Base-by-base conservation (phyloP, 2,888 invertebrate species). In the Mesorhabditis sp. region DNA sequence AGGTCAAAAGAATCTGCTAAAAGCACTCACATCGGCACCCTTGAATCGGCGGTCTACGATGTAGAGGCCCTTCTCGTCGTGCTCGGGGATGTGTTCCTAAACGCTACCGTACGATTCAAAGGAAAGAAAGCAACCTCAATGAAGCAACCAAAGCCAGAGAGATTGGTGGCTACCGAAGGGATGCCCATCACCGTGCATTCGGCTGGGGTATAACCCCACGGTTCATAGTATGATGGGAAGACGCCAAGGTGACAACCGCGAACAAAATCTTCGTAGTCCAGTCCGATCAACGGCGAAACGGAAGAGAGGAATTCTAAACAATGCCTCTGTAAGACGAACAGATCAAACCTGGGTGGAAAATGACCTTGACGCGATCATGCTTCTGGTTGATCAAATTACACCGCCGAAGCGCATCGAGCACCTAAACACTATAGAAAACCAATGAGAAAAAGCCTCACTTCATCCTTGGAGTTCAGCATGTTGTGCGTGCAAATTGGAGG, bases 111-210 rank as follows among this genome's bases (percentile, higher is more conserved):
- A 97, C 96, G 88, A 97, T 97, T 86, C 96, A 96, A 10, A 42
- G 1, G 10, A 2, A 28, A 7, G 2, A 65, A 10, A 42, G 2
- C 6, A 13, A 50, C 67, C 62, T 82, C 79, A 74, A 85, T 83
- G 75, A 85, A 86, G 71, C 84, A 83, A 43, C 86, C 86, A 71
- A 86, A 86, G 94, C 93, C 94, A 65, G 96, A 96, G 4, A 99
- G 88, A 87, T 98, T 99, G 10, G 98, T 98, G 0, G 97, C 95
- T 78, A 98, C 90, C 83, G 94, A 95, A 0, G 98, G 98, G 82
- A 98, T 97, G 0, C 98, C 98, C 97, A 98, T 97, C n/a, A 98
- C 96, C 0, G 98, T 99, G 84, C 98, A 98, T 87, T 98, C 98
- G 0, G 97, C 98, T 86, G 82, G 61, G 74, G 78, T 78, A 67